Evolutionary conservation across 2,888 invertebrate genomes (phyloP), one percentile per base, ranked within the genome.

Genomic region (Rhingia campestris): DNA sequence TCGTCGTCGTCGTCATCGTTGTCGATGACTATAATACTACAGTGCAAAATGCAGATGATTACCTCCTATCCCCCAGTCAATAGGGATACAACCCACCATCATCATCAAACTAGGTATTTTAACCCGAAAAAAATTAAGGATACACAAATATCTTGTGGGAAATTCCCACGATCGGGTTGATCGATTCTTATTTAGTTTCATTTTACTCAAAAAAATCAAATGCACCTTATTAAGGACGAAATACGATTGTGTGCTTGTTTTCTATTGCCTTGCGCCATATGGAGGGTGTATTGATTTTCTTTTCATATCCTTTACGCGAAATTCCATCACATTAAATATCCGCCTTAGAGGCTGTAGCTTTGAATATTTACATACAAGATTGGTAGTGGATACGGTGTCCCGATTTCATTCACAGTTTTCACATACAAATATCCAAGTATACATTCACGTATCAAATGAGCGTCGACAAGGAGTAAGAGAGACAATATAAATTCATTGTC

Each of bases 121-220:
- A 35, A 59, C 32, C 14, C 47, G 35, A 56, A 56, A 22, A 22
- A 45, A 66, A 39, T 22, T 22, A 22, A 70, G 56, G 47, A 9
- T 22, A 22, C 3, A 7, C 41, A 30, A 43, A 70, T 74, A 49
- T 47, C 47, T 64, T 73, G 49, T 49, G 56, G 43, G 63, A 82
- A 79, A 69, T 82, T 82, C 82, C 56, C 82, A 82, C 82, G 82
- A 79, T 82, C 82, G 56, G 58, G 41, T 73, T 79, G 82, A 82
- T 82, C 66, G 82, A 77, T 79, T 82, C 56, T 56, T 41, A 59
- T 75, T 72, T 53, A 53, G 33, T 58, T 56, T 66, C 14, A 30
- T 41, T 5, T 47, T 63, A 32, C 35, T 37, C 9, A 66, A 43
- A 43, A 33, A 30, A 51, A 54, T 33, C 73, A 61, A 47, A 45